Evolutionary conservation across 1,140 invertebrate genomes (phyloP).

Genomic region (Drosophila albomicans): DNA sequence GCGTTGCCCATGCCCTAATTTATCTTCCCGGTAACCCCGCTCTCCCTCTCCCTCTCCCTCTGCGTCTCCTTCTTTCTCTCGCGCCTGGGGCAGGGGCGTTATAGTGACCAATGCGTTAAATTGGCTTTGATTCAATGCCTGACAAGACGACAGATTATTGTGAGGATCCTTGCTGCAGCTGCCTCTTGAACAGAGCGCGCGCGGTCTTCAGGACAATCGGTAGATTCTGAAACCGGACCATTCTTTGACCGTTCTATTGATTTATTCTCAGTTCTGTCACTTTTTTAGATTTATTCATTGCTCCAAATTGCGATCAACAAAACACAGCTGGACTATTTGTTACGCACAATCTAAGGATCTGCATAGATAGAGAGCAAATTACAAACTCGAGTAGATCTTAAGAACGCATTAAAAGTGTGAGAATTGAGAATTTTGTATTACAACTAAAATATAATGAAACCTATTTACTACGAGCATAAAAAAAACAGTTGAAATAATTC

Average conservation of each 20-base stretch:
- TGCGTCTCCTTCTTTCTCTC: not conserved
- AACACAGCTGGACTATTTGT: conserved; percentile 39
- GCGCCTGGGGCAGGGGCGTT: conserved; percentile 34
- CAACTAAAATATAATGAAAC: too few relatives aligned
- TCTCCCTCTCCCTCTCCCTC: not conserved
- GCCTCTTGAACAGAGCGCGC: conserved; percentile 4
- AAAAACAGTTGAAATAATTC: too few relatives aligned
- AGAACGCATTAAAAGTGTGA: too few relatives aligned
- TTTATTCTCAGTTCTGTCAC: conserved; percentile 60
- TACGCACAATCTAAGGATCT: too few relatives aligned
- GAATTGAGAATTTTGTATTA: too few relatives aligned
- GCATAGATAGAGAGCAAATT: too few relatives aligned
- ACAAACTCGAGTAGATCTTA: not conserved
- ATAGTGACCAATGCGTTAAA: conserved; percentile 75
- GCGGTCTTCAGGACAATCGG: conserved; percentile 23
- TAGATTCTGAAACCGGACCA: not conserved
- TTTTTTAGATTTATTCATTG: conserved; percentile 59
- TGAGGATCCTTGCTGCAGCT: conserved; percentile 44
- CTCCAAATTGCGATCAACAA: conserved; percentile 46
- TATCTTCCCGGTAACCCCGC: conserved; percentile 50
- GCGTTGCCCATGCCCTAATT: conserved; percentile 56
- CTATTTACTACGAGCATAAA: too few relatives aligned
- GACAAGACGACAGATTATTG: conserved; percentile 60
- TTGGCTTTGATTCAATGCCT: conserved; percentile 65
- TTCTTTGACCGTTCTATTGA: conserved; percentile 59